Conservation (phyloP, 1,140 invertebrate species). For the Monochamus saltuarius region DNA sequence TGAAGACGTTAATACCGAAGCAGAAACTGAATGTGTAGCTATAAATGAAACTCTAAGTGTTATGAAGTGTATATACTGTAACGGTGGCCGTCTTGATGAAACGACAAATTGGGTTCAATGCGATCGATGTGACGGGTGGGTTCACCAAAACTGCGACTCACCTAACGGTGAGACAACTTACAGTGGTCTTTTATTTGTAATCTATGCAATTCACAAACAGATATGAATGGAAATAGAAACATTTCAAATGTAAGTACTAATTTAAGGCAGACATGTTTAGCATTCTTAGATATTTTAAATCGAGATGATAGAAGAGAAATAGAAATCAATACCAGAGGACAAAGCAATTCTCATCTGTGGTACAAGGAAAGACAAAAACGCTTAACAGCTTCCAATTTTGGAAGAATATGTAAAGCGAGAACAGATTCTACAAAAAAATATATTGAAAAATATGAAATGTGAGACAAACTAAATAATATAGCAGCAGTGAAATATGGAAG, state of each 20-base stretch:
- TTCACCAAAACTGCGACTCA: slow-evolving; percentile 1
- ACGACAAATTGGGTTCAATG: slow-evolving; percentile 18
- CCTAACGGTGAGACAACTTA: background rate
- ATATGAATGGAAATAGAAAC: too few relatives aligned
- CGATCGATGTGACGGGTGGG: slow-evolving; percentile 4
- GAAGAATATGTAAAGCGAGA: slow-evolving; percentile 15
- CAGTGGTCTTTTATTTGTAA: background rate
- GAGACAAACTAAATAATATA: too few relatives aligned
- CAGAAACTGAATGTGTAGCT: background rate
- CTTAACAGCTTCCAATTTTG: slow-evolving; percentile 22
- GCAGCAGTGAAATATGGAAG: too few relatives aligned
- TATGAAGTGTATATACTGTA: slow-evolving; percentile 14
- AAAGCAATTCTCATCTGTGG: slow-evolving; percentile 13
- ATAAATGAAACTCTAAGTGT: background rate
- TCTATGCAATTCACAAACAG: background rate
- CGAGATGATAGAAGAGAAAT: background rate
- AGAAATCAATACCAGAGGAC: background rate
- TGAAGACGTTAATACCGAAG: background rate
- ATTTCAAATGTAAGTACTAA: too few relatives aligned
- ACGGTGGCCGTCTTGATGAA: background rate
- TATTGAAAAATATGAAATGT: too few relatives aligned
- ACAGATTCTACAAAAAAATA: too few relatives aligned
- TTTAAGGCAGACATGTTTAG: background rate
- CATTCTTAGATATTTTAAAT: background rate
- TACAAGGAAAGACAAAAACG: slow-evolving; percentile 11